phyloP scores from a whole-genome alignment of 2,888 invertebrate genomes.

The Eilema griseolum region DNA sequence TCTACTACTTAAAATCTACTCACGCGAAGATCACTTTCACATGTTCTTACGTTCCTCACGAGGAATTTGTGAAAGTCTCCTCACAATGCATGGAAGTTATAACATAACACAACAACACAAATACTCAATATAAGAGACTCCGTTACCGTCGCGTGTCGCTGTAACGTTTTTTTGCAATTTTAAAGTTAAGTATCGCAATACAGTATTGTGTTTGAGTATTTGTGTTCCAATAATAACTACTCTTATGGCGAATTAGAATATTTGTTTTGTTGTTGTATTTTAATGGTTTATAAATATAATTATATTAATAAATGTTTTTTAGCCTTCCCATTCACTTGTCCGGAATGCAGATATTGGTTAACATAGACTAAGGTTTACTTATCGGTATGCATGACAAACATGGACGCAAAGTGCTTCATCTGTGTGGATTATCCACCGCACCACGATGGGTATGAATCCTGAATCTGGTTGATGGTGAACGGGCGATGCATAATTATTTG shows the following conservation, averaged over 20 bases:
- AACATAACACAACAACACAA: slow-evolving; percentile 78
- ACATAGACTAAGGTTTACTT: background rate
- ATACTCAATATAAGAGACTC: slow-evolving; percentile 77
- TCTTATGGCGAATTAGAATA: slow-evolving; percentile 70
- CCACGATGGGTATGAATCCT: background rate
- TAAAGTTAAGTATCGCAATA: slow-evolving; percentile 57
- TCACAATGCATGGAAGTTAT: slow-evolving; percentile 44
- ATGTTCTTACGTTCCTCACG: slow-evolving; percentile 56
- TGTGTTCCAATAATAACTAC: slow-evolving; percentile 72
- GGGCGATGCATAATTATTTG: background rate
- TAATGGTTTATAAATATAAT: slow-evolving; percentile 83
- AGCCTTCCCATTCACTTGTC: background rate
- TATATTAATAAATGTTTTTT: slow-evolving; percentile 77
- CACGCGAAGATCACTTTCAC: slow-evolving; percentile 50
- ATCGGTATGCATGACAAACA: background rate
- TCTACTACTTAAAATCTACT: background rate
- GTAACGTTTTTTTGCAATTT: slow-evolving; percentile 54
- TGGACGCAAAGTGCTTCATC: background rate
- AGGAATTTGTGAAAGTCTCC: slow-evolving; percentile 53
- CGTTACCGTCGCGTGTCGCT: slow-evolving; percentile 66
- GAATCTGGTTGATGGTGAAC: background rate
- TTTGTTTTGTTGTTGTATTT: slow-evolving; percentile 85
- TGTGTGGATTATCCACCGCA: background rate
- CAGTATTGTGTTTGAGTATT: slow-evolving; percentile 76
- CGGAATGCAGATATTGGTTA: background rate